phyloP scores from a whole-genome alignment of 2,797 vertebrate genomes.

The Chrysolophus pictus region DNA sequence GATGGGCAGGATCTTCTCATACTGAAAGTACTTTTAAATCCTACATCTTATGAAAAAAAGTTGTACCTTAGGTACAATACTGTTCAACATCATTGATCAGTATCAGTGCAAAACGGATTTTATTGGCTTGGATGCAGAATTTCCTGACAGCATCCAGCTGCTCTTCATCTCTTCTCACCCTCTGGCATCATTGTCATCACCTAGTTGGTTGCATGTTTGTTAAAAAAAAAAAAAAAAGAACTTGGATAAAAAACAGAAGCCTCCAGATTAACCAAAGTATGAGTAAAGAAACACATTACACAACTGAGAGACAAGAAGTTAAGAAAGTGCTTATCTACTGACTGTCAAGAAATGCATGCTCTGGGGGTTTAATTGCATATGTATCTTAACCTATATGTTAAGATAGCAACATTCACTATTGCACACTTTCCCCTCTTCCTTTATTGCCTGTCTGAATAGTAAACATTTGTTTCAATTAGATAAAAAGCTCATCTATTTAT shows the following conservation, averaged over 20 bases:
- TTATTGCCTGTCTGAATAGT: neutral
- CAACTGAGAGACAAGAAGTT: constrained; percentile 26
- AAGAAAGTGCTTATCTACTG: neutral
- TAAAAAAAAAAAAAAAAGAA: neutral
- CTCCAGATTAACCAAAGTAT: neutral
- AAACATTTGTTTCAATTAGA: neutral
- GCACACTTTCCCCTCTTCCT: neutral
- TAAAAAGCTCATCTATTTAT: neutral
- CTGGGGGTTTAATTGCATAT: neutral
- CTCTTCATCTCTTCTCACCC: neutral
- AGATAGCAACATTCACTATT: neutral
- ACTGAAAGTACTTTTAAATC: neutral
- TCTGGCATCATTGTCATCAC: neutral
- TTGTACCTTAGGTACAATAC: neutral
- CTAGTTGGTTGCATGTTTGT: neutral
- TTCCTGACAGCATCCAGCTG: neutral
- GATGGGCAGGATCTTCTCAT: neutral
- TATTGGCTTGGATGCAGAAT: neutral
- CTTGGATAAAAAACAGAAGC: neutral
- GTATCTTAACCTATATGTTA: neutral
- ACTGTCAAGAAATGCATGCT: neutral
- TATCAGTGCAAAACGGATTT: neutral
- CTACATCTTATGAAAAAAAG: neutral
- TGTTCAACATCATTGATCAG: neutral
- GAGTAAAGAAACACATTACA: constrained; percentile 10